Conservation (phyloP, 2,797 vertebrate species). For the Sylvia borin region DNA sequence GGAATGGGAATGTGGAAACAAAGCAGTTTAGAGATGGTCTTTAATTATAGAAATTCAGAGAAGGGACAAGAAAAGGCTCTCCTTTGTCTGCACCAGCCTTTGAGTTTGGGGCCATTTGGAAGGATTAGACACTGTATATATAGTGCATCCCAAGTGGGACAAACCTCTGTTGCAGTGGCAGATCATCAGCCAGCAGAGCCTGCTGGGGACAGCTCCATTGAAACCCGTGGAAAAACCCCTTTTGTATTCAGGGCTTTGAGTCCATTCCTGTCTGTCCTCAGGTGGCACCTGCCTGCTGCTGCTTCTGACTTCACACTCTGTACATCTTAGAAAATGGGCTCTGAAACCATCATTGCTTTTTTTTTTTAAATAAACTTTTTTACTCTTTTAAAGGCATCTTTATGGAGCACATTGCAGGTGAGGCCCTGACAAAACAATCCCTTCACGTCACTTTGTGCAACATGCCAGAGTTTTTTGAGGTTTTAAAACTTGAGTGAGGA, state of each 20-base stretch:
- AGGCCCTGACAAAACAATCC: neutral
- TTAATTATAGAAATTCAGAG: neutral
- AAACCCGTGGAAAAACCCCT: neutral
- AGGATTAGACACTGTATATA: neutral
- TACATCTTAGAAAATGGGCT: neutral
- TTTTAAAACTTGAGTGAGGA: conserved; percentile 49
- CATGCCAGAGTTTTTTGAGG: neutral
- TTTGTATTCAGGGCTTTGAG: neutral
- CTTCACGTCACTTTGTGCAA: conserved; percentile 20
- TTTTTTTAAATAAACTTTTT: neutral
- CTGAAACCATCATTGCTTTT: neutral
- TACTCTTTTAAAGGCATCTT: conserved; percentile 22
- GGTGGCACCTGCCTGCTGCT: neutral
- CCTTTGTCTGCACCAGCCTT: neutral
- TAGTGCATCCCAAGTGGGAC: neutral
- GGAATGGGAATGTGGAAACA: neutral
- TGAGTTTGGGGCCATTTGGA: neutral
- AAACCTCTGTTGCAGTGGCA: neutral
- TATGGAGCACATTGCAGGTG: neutral
- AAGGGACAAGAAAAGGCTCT: neutral
- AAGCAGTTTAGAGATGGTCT: neutral
- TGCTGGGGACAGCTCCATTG: neutral
- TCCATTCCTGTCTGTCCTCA: neutral
- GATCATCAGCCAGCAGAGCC: neutral
- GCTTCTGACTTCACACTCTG: neutral